Evolutionary conservation across 92 coral and sea anemone species (phyloP).

Genomic region (Siderastrea siderea): DNA sequence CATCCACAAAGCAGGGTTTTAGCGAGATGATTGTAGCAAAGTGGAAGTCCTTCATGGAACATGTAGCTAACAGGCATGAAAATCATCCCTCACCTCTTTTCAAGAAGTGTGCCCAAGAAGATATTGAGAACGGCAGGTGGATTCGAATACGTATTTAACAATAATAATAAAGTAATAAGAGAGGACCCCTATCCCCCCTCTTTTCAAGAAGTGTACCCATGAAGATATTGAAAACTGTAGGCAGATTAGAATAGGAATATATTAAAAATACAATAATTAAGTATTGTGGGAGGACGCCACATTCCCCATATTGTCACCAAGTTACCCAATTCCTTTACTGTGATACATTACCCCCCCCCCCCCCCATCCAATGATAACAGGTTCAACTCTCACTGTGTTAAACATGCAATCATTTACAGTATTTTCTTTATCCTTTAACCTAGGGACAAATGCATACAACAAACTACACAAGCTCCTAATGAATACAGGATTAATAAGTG

Average conservation of each 20-base stretch:
- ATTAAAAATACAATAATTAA: too few species aligned
- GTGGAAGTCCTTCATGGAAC: slow-evolving; percentile 55
- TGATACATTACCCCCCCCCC: neutral
- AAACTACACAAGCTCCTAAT: slow-evolving; percentile 34
- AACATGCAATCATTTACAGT: neutral
- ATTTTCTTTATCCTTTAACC: neutral
- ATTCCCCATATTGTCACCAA: too few species aligned
- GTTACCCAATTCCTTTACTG: too few species aligned
- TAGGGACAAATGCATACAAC: slow-evolving; percentile 41
- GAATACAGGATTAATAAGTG: slow-evolving; percentile 27
- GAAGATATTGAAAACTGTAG: neutral
- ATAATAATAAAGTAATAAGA: neutral
- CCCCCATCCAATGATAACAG: neutral
- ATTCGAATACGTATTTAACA: slow-evolving; percentile 12
- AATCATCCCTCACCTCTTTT: slow-evolving; percentile 27
- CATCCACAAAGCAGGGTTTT: slow-evolving; percentile 57
- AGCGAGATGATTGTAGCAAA: slow-evolving; percentile 47
- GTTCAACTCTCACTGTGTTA: neutral
- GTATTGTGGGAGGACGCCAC: too few species aligned
- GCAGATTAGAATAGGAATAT: too few species aligned
- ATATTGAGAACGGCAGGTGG: slow-evolving; percentile 31
- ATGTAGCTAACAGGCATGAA: slow-evolving; percentile 54
- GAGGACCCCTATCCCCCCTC: neutral
- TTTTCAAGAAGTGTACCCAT: neutral
- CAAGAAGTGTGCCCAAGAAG: slow-evolving; percentile 53